phyloP scores from a whole-genome alignment of 2,888 invertebrate species.

The Zygogramma bicolorata region DNA sequence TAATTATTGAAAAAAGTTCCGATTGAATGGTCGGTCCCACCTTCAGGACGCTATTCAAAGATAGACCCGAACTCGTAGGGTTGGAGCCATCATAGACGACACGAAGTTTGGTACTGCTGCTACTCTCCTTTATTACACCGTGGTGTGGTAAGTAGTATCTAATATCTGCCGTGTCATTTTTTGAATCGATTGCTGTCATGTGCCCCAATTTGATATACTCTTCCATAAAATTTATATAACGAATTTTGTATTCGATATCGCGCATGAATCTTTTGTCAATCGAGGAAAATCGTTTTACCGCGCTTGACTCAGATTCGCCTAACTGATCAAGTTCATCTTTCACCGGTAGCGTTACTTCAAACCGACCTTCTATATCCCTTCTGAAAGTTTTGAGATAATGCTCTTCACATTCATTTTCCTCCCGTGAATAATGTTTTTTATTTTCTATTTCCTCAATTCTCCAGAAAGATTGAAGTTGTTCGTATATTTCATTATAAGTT shows the following conservation, averaged over 20 bases:
- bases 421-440: neutral
- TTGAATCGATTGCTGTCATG: neutral
- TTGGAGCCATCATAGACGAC: slow-evolving; percentile 28
- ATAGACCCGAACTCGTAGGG: slow-evolving; percentile 7
- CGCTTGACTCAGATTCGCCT: neutral
- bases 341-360: neutral
- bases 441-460: neutral
- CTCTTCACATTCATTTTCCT: neutral
- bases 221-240: neutral
- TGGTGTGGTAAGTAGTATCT: slow-evolving; percentile 25
- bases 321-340: neutral
- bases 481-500: neutral
- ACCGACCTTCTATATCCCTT: neutral
- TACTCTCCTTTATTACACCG: slow-evolving; percentile 22
- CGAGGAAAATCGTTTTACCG: neutral
- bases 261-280: neutral
- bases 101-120: slow-evolving; percentile 24
- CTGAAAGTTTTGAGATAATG: neutral
- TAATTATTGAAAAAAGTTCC: slow-evolving; percentile 21
- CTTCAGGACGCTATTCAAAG: slow-evolving; percentile 12
- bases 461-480: neutral
- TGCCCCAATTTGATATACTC: neutral
- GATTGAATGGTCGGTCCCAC: slow-evolving; percentile 22
- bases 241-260: neutral
- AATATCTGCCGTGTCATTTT: neutral